A percentile compares a stretch with the other conserved stretches of the same genome.
These are phyloP conservation scores for Paramacrobiotus metropolitanus DNA, from an alignment of 1,140 invertebrate species.

Conservation along the genomic window DNA sequence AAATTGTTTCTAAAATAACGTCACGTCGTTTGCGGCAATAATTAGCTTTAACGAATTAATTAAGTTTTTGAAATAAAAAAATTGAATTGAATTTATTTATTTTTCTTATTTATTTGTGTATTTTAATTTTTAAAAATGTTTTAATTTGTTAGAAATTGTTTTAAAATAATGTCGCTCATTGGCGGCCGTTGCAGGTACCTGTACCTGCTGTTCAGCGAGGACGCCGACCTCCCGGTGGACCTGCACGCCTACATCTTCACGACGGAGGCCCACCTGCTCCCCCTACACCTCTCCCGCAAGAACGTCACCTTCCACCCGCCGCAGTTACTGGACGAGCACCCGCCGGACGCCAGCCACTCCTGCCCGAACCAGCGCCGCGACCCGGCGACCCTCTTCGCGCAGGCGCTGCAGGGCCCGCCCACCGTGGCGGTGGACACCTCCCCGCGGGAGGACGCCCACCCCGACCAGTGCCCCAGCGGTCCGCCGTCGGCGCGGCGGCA, in stretches of 20 bases:
- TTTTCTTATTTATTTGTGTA: too few species aligned
- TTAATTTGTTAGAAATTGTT: too few species aligned
- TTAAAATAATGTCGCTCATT: too few species aligned
- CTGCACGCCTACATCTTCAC: constrained; percentile 92
- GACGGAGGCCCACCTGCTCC: constrained; percentile 85
- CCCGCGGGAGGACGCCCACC: background rate
- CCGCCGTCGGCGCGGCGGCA: too few species aligned
- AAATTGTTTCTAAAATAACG: too few species aligned
- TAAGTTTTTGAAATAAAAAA: too few species aligned
- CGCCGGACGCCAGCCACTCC: background rate
- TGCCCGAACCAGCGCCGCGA: background rate
- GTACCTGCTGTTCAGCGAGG: constrained; percentile 73
- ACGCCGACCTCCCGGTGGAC: constrained; percentile 58
- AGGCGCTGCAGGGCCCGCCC: background rate
- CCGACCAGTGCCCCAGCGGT: background rate
- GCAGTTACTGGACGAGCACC: background rate
- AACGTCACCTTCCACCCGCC: constrained; percentile 15
- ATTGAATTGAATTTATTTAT: too few species aligned
- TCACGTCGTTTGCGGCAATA: too few species aligned
- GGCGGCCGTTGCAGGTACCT: too few species aligned
- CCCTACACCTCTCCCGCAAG: constrained; percentile 44
- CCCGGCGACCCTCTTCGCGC: background rate
- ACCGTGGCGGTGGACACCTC: background rate
- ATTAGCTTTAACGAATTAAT: too few species aligned
- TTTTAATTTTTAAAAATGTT: too few species aligned